Conservation (phyloP, 2,888 invertebrate species). For the Agrilus mali region DNA sequence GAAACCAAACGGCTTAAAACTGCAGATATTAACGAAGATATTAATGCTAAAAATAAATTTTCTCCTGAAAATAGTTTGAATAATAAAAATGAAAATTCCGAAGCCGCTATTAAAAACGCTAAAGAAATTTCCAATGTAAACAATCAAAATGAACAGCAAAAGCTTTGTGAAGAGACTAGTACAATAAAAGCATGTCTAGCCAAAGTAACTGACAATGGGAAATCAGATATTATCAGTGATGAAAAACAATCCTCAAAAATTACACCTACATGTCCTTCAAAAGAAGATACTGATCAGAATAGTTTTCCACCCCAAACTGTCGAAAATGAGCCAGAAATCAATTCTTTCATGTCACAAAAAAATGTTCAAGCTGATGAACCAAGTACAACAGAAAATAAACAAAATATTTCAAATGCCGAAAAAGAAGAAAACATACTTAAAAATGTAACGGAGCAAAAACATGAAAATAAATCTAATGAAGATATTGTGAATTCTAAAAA, state of each 20-base stretch:
- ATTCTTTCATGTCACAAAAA: neutral
- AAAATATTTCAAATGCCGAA: neutral
- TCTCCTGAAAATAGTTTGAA: neutral
- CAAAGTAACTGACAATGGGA: too few species aligned
- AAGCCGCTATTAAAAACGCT: neutral
- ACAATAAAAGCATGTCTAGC: too few species aligned
- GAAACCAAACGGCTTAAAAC: neutral
- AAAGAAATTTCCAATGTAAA: neutral
- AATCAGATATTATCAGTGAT: too few species aligned
- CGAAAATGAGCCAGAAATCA: conserved; percentile 1
- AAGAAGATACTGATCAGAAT: neutral
- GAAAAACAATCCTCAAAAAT: too few species aligned
- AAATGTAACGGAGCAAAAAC: too few species aligned
- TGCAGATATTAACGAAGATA: neutral
- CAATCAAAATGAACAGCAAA: too few species aligned
- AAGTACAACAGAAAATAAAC: neutral
- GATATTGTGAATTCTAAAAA: neutral
- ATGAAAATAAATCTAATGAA: neutral
- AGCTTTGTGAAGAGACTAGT: too few species aligned
- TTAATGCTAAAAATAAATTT: neutral
- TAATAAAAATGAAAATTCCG: neutral
- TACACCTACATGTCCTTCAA: too few species aligned
- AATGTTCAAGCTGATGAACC: neutral
- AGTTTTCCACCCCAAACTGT: neutral
- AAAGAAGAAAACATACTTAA: neutral